Evolutionary conservation across 23 tunicate genomes (phyloP).

Genomic region (Halocynthia aurantium): DNA sequence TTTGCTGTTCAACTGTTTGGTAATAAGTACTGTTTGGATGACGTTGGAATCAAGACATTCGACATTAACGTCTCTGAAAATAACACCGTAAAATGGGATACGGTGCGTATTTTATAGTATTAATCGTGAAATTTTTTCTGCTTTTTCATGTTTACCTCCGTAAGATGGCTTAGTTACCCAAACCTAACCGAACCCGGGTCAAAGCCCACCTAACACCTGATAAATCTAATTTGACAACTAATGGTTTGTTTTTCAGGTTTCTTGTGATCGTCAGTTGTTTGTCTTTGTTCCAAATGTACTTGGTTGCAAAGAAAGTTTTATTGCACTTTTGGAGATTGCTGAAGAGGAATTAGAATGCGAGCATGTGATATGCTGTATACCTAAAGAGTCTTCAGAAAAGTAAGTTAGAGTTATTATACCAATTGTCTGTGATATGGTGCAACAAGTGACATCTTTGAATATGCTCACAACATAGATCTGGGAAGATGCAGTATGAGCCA

Average conservation of each 20-base stretch:
- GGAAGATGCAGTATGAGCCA: no score
- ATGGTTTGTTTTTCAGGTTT: conserved; percentile 17
- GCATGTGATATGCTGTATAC: conserved; percentile 37
- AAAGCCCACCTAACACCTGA: not conserved
- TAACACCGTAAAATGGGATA: conserved; percentile 30
- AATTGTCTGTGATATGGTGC: no score
- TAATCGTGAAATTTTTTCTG: no score
- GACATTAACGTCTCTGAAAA: conserved; percentile 34
- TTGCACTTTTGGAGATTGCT: conserved; percentile 78
- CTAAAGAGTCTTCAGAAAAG: conserved; percentile 7
- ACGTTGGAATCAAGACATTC: conserved; percentile 18
- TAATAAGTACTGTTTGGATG: conserved; percentile 13
- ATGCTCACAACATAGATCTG: no score
- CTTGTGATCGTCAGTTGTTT: conserved; percentile 31
- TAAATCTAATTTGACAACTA: not conserved
- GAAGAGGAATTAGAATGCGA: conserved; percentile 55
- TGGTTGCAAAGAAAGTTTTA: conserved; percentile 64
- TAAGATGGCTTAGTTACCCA: no score
- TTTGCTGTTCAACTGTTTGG: conserved; percentile 32
- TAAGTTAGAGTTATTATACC: no score
- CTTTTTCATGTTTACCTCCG: no score
- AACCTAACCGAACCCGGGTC: no score
- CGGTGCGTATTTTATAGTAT: conserved; percentile 7
- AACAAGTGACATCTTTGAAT: no score
- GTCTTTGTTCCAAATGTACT: conserved; percentile 41